Evolutionary conservation across 1,140 invertebrate species (phyloP), one percentile per base, ranked within the genome.

Genomic region (Diabrotica virgifera): DNA sequence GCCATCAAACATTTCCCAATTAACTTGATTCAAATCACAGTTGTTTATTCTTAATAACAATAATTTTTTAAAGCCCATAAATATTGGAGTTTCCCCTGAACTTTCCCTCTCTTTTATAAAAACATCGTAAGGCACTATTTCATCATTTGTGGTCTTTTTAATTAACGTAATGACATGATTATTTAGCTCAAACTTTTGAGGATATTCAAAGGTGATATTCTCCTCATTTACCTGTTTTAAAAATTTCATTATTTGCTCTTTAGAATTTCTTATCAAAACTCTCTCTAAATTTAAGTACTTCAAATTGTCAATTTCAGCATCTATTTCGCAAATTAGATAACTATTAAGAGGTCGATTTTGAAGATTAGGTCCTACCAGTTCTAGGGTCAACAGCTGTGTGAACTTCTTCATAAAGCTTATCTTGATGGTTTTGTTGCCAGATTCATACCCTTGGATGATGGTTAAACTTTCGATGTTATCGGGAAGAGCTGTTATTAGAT

Each of bases 1-100:
- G 11, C 86, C 86, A 62, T 88, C 84, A 70, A 90, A 89, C 84
- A 89, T 87, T 73, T 89, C 85, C 86, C 87, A 89, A 59, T 85
- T 83, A 62, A 89, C 76, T 67, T 86, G 82, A 66, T 83, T 81
- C 14, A 90, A 67, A 24, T 83, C 79, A 69, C 88, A 89, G 35
- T 81, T 78, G 13, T 82, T 81, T 3, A 88, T 82, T 67, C 86
- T 77, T 40, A 89, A 70, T 56, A 87, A 82, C 37, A 82, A 79
- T 11, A 90, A 74, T 60, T 78, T 78, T 36, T 77, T 75, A 61
- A 88, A 81, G 12, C 82, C 84, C 46, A 83, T 82, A 68, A 90
- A 88, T 72, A 82, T 73, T 35, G 79, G 72, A 77, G 82, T 66
- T 51, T 74, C 72, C 13, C 79, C 72, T 61, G 81, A 80, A 62